Evolutionary conservation across 2,888 invertebrate genomes (phyloP).

Genomic region (Hymenopus coronatus): DNA sequence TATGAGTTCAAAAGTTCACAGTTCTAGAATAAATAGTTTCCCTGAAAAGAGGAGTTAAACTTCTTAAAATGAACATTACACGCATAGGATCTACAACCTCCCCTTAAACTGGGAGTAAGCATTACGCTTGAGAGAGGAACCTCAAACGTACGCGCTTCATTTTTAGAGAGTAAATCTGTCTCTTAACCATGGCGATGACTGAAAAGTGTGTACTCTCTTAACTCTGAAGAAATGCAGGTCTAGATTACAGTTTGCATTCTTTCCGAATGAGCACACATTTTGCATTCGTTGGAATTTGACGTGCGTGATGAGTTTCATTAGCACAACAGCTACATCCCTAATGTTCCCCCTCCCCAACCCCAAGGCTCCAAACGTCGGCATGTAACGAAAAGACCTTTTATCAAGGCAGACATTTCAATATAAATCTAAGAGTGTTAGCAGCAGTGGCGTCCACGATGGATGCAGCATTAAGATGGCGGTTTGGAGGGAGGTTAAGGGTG

Average conservation of each 20-base stretch:
- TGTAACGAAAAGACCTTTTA: slow-evolving; percentile 4
- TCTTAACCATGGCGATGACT: no score
- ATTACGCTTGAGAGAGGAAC: no score
- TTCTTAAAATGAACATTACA: no score
- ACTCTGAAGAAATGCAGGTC: no score
- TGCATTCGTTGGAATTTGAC: background rate
- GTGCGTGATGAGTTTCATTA: background rate
- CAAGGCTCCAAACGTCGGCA: background rate
- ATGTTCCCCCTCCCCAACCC: background rate
- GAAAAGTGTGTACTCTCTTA: no score
- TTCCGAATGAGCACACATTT: background rate
- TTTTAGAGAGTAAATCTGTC: no score
- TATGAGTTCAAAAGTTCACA: no score
- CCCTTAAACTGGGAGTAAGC: no score
- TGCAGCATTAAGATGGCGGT: slow-evolving; percentile 18
- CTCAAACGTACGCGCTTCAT: no score
- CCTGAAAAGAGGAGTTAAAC: no score
- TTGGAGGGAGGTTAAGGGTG: background rate
- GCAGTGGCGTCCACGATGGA: background rate
- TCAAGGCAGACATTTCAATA: slow-evolving; percentile 12
- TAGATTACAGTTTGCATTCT: background rate
- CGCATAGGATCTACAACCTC: no score
- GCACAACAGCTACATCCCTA: background rate
- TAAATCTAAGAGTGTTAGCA: slow-evolving; percentile 3
- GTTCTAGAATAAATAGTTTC: no score